phyloP scores from a whole-genome alignment of 2,797 vertebrate genomes.

The Typhlichthys eigenmanni region DNA sequence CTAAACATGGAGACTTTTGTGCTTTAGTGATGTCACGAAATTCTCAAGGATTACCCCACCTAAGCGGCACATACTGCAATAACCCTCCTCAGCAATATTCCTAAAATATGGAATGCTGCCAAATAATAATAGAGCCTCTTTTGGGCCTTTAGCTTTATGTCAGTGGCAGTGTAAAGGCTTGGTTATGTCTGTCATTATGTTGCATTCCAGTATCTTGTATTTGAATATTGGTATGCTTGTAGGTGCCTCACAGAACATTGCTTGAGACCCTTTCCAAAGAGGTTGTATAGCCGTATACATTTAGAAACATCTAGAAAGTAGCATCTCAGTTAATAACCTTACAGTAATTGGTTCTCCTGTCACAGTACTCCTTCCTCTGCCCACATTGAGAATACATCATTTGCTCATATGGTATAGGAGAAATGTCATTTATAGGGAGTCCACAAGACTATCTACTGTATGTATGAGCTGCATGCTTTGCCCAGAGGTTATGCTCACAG shows the following conservation, averaged over 20 bases:
- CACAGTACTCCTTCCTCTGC: no score
- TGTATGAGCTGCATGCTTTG: no score
- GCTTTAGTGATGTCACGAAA: constrained; percentile 52
- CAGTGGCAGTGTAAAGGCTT: no score
- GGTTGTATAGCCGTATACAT: not conserved
- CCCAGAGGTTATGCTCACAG: not conserved
- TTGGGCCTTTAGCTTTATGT: constrained; percentile 29
- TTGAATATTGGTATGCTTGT: not conserved
- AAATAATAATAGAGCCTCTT: constrained; percentile 52
- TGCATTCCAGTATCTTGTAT: not conserved
- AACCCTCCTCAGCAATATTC: constrained; percentile 63
- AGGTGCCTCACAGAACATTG: not conserved
- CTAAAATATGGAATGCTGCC: constrained; percentile 44
- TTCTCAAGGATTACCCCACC: constrained; percentile 31
- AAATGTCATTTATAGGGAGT: no score
- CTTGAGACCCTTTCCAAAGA: not conserved
- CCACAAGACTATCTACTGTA: no score
- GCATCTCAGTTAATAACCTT: no score
- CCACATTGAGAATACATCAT: no score
- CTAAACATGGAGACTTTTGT: constrained; percentile 33
- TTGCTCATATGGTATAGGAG: no score
- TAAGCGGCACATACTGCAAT: constrained; percentile 56
- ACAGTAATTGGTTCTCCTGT: no score
- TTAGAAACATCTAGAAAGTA: no score
- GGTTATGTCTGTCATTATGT: not conserved